Conservation (phyloP, 2,113 vertebrate genomes). For the Ochotona curzoniae region DNA sequence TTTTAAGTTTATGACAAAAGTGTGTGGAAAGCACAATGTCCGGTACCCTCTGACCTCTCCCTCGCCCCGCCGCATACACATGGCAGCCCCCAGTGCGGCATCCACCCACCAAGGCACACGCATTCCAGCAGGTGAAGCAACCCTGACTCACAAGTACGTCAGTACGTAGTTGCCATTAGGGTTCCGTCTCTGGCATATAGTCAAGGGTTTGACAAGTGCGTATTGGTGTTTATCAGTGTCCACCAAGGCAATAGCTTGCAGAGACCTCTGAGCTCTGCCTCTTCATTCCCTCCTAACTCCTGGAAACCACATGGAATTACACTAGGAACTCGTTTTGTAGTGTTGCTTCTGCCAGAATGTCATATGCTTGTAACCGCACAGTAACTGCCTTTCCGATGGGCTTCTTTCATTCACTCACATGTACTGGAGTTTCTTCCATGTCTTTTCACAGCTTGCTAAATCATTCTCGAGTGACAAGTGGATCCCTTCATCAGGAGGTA, state of each 20-base stretch:
- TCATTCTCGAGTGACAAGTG: not conserved
- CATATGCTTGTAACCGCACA: not conserved
- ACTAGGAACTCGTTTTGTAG: not conserved
- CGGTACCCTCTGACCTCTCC: too few relatives aligned
- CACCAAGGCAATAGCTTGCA: not conserved
- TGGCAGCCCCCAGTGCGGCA: not conserved
- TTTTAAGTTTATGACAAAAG: not conserved
- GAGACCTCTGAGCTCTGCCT: not conserved
- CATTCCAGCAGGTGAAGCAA: too few relatives aligned
- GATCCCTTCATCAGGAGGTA: not conserved
- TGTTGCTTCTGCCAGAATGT: not conserved
- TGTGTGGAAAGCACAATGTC: not conserved
- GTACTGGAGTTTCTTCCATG: not conserved
- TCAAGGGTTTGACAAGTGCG: not conserved
- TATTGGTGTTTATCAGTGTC: not conserved
- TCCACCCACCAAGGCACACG: not conserved
- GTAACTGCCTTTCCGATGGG: not conserved
- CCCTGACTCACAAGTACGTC: not conserved
- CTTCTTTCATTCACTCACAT: not conserved
- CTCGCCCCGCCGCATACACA: accelerated
- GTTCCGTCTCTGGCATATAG: not conserved
- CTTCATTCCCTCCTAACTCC: not conserved
- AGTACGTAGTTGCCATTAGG: not conserved
- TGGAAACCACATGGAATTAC: not conserved
- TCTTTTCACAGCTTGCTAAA: not conserved